Conservation (phyloP, 1,140 invertebrate species). For the Brachionus plicatilis region DNA sequence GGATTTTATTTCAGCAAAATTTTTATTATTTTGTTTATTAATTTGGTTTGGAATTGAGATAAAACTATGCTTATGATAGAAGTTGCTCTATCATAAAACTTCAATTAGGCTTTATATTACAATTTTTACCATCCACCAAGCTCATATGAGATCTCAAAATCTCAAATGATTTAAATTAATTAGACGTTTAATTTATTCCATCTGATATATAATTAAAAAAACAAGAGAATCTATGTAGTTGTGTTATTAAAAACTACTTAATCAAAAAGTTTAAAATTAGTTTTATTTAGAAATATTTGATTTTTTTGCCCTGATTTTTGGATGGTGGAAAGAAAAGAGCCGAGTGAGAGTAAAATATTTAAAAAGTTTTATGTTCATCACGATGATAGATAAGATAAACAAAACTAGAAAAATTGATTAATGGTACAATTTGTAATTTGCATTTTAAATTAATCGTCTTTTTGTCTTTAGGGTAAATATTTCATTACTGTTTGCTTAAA, state of each 20-base stretch:
- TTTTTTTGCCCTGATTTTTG: neutral
- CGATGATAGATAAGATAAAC: slow-evolving; percentile 15
- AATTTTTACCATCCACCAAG: neutral
- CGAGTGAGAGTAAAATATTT: neutral
- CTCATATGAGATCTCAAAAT: neutral
- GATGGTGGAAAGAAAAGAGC: neutral
- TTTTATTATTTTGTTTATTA: slow-evolving; percentile 28
- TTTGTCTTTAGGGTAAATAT: slow-evolving; percentile 5
- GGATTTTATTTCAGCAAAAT: slow-evolving; percentile 7
- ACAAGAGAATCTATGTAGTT: neutral
- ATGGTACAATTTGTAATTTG: slow-evolving; percentile 20
- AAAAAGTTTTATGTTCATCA: neutral
- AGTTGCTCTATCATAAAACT: neutral
- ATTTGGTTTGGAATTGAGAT: slow-evolving; percentile 20
- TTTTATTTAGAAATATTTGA: neutral
- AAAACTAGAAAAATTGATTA: neutral
- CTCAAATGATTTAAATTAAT: slow-evolving; percentile 32
- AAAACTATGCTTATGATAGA: neutral
- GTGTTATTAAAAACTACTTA: neutral
- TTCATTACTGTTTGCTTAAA: neutral
- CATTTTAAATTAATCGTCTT: slow-evolving; percentile 33
- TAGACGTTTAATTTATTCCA: slow-evolving; percentile 30
- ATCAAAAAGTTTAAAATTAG: neutral
- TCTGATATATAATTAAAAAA: slow-evolving; percentile 21
- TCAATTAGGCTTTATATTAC: neutral